Percentiles rank a stretch among this genome's conserved stretches.
phyloP scores from a whole-genome alignment of 2,113 vertebrate genomes.

The Proterorhinus semilunaris region DNA sequence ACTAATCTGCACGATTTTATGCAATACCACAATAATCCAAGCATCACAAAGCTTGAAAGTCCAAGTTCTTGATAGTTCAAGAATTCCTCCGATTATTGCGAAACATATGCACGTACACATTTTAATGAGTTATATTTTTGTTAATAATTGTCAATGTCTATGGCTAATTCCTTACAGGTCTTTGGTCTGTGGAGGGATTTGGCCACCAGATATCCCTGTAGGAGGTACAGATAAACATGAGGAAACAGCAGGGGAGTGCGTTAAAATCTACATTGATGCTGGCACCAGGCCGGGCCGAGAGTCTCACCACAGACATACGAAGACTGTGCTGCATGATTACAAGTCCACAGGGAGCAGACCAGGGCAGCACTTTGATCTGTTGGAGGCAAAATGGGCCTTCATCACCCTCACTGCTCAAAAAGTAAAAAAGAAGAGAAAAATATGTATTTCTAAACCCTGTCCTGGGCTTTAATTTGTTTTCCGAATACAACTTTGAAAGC shows the following conservation, averaged over 20 bases:
- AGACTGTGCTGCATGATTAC: conserved; percentile 37
- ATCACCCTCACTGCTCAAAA: conserved; percentile 31
- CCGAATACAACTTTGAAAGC: conserved; percentile 22
- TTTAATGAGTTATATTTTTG: too few relatives aligned
- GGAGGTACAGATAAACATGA: conserved; percentile 16
- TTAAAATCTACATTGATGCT: conserved; percentile 29
- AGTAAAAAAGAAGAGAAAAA: not conserved
- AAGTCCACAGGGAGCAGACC: conserved; percentile 31
- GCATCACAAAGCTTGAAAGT: too few relatives aligned
- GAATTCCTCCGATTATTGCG: too few relatives aligned
- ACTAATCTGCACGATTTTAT: too few relatives aligned
- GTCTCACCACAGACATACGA: conserved; percentile 5
- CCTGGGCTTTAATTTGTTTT: conserved; percentile 54
- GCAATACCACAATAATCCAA: too few relatives aligned
- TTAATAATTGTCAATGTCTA: not conserved
- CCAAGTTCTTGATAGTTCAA: too few relatives aligned
- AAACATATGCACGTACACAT: too few relatives aligned
- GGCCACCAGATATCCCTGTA: not conserved
- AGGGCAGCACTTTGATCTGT: conserved; percentile 39
- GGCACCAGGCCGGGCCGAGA: conserved; percentile 24
- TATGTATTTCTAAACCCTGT: conserved; percentile 26
- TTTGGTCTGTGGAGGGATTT: not conserved
- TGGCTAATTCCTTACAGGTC: not conserved
- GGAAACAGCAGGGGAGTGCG: conserved; percentile 15
- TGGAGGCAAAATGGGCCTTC: conserved; percentile 35